phyloP scores from a whole-genome alignment of 1,140 invertebrate species.

The Amyelois transitella region DNA sequence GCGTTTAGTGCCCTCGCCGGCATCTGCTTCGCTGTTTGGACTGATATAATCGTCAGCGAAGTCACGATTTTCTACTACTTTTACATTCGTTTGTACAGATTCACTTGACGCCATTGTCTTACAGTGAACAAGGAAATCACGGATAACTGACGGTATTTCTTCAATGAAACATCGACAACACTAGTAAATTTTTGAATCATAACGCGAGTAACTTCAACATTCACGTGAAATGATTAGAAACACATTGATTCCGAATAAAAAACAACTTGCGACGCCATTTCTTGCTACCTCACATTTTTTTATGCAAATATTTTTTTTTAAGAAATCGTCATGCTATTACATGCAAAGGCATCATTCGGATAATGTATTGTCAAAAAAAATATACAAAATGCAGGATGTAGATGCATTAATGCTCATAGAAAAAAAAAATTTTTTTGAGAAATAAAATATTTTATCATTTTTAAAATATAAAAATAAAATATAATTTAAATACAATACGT shows the following conservation, averaged over 20 bases:
- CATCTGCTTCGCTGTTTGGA: constrained; percentile 40
- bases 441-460: too few relatives aligned
- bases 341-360: constrained; percentile 18
- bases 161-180: constrained; percentile 51
- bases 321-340: constrained; percentile 18
- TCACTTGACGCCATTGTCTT: constrained; percentile 69
- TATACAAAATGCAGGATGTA: background rate
- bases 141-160: constrained; percentile 35
- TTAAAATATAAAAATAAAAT: too few relatives aligned
- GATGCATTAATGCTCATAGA: too few relatives aligned
- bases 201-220: constrained; percentile 33
- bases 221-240: constrained; percentile 48
- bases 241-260: constrained; percentile 63
- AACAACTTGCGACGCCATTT: constrained; percentile 74
- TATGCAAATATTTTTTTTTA: constrained; percentile 41
- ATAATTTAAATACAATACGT: too few relatives aligned
- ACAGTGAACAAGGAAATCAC: constrained; percentile 43
- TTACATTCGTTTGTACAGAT: constrained; percentile 58
- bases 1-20: constrained; percentile 59
- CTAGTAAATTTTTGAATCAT: constrained; percentile 29
- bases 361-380: background rate
- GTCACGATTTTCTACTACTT: constrained; percentile 61
- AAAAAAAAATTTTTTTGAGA: too few relatives aligned
- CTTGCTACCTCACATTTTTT: constrained; percentile 57
- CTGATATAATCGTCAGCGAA: constrained; percentile 38